Percentiles rank a stretch among this genome's conserved stretches.
Conservation (phyloP, 2,888 invertebrate species). For the Agonopterix alstromeriana region DNA sequence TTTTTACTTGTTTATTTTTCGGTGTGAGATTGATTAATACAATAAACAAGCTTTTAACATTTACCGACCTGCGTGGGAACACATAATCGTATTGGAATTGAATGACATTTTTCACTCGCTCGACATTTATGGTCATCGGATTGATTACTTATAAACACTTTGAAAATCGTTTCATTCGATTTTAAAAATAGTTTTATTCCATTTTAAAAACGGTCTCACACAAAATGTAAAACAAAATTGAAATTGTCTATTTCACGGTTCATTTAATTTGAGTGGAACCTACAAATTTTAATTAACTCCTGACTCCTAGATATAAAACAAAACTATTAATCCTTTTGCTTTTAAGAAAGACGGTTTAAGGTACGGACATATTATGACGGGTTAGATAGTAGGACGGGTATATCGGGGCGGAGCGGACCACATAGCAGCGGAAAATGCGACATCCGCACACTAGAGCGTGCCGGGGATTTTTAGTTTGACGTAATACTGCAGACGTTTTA, state of each 20-base stretch:
- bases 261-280: slow-evolving; percentile 30
- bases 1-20: slow-evolving; percentile 10
- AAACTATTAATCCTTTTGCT: no score
- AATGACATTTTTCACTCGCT: slow-evolving; percentile 38
- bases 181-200: slow-evolving; percentile 1
- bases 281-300: slow-evolving; percentile 13
- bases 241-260: slow-evolving; percentile 37
- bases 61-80: slow-evolving; percentile 32
- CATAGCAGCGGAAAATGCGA: no score
- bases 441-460: no score
- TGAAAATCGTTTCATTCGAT: slow-evolving; percentile 6
- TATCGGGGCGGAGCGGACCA: no score
- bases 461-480: no score
- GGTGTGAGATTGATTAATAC: slow-evolving; percentile 31
- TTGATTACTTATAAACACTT: slow-evolving; percentile 28
- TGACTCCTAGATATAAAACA: slow-evolving; percentile 5
- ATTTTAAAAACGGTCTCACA: neutral
- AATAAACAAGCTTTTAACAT: slow-evolving; percentile 35
- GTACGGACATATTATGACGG: no score
- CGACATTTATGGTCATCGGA: slow-evolving; percentile 37
- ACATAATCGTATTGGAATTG: slow-evolving; percentile 20
- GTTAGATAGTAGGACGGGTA: no score
- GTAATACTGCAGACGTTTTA: no score
- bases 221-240: slow-evolving; percentile 16
- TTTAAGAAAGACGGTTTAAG: no score